Percentiles rank a stretch among this genome's conserved stretches.
Conservation (phyloP, 2,888 invertebrate genomes). For the Pristionchus fissidentatus region DNA sequence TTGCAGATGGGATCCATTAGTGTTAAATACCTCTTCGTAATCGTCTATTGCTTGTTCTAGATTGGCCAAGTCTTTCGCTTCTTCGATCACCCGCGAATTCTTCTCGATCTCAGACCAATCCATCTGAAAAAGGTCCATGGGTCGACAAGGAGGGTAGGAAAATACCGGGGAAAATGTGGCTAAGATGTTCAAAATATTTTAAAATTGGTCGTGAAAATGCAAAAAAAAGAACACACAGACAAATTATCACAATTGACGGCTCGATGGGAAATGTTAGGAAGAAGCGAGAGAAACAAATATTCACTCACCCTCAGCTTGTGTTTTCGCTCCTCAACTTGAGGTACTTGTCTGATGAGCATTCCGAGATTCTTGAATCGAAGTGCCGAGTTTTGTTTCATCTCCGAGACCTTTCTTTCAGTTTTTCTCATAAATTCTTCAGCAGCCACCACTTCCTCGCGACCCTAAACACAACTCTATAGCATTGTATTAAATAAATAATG, state of each 20-base stretch:
- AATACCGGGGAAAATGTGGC: too few relatives aligned
- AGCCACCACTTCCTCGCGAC: not conserved
- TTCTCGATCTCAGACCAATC: conserved; percentile 22
- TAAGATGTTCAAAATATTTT: too few relatives aligned
- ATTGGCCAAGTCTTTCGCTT: not conserved
- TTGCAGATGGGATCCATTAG: too few relatives aligned
- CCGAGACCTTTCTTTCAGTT: not conserved
- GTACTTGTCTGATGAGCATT: not conserved
- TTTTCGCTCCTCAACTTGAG: conserved; percentile 33
- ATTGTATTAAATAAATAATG: not conserved
- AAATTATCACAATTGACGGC: too few relatives aligned
- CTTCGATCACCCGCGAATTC: not conserved
- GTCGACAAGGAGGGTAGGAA: too few relatives aligned
- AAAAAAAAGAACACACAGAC: too few relatives aligned
- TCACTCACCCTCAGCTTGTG: not conserved
- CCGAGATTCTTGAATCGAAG: not conserved
- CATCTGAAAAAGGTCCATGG: not conserved
- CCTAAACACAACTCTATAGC: conserved; percentile 17
- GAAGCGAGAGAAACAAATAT: not conserved
- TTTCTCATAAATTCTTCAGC: conserved; percentile 29
- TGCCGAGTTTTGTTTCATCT: not conserved
- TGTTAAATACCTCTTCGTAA: conserved; percentile 1
- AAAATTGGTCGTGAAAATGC: too few relatives aligned
- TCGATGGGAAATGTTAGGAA: not conserved
- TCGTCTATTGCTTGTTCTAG: not conserved